phyloP scores from a whole-genome alignment of 2,888 invertebrate species.

The Andrena praecox region DNA sequence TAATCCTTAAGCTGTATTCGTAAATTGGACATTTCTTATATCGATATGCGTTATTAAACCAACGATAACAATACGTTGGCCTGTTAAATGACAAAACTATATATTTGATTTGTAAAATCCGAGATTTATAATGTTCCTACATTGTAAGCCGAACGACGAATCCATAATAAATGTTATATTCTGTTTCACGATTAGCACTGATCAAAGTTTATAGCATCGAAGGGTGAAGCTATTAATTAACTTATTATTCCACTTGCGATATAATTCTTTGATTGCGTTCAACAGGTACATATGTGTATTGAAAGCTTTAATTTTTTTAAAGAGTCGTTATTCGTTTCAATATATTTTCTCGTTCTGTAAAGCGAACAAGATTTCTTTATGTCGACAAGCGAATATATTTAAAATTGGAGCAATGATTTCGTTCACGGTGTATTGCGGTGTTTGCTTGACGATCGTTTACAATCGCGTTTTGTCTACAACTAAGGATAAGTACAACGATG shows the following conservation, averaged over 20 bases:
- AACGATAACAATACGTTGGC: slow-evolving; percentile 21
- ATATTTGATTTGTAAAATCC: slow-evolving; percentile 47
- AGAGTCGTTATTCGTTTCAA: not conserved
- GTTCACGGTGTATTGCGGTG: slow-evolving; percentile 2
- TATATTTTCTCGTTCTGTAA: slow-evolving; percentile 33
- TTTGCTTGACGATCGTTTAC: slow-evolving; percentile 9
- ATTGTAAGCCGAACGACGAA: slow-evolving; percentile 58
- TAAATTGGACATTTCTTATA: slow-evolving; percentile 16
- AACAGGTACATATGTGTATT: not conserved
- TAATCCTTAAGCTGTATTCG: slow-evolving; percentile 14
- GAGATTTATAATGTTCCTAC: slow-evolving; percentile 71
- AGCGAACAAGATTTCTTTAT: slow-evolving; percentile 55
- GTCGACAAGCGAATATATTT: slow-evolving; percentile 12
- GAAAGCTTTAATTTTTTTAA: not conserved
- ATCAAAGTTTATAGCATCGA: slow-evolving; percentile 5
- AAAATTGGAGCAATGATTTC: slow-evolving; percentile 10
- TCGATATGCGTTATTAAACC: slow-evolving; percentile 22
- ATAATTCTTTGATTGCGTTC: not conserved
- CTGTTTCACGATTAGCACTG: slow-evolving; percentile 30
- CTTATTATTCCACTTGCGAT: slow-evolving; percentile 9
- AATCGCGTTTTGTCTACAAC: not conserved
- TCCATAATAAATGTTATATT: slow-evolving; percentile 48
- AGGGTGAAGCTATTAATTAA: slow-evolving; percentile 8
- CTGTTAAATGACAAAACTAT: slow-evolving; percentile 34
- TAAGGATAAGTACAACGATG: slow-evolving; percentile 28